Base-by-base conservation (phyloP, 53 echinoderm and acorn worm species). In the Patiria pectinifera region DNA sequence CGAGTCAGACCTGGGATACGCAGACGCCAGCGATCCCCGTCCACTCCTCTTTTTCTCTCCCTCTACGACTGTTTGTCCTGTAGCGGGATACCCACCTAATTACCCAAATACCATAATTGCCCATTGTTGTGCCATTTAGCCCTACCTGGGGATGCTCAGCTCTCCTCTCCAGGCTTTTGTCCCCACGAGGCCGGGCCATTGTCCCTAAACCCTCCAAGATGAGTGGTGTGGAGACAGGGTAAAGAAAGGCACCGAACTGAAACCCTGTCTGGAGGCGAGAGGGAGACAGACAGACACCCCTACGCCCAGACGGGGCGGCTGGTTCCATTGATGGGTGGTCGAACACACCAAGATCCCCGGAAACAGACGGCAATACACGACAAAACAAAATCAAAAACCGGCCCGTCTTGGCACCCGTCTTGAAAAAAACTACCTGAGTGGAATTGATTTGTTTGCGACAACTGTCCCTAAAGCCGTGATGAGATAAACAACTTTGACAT, bases 141-240 rank as follows among this genome's bases (percentile, higher is more conserved):
- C 53, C 53, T 8, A 53, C 53, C 53, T 53, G 35, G 61, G 18
- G 60, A 77, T 58, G 61, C 76, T 25, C 49, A 22, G 76, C 35
- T 60, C 18, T 21, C 24, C 19, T 16, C 62, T 7, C 62, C 87
- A 35, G 77, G 61, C 87, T 60, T 78, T 87, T 87, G 76, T 76
- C 60, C 87, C 25, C 35, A 53, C 59, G 78, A 53, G 87, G 60
- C 26, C 21, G 44, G 87, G 87, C 58, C 53, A 76, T 87, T 60
- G 76, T 44, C 78, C 87, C 60, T 4, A 69, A 25, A n/a, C 87
- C 59, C 87, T 87, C 87, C 87, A 87, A 87, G 71, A 77, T 87
- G 87, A 77, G 87, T 78, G 77, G 87, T 44, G 87, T 72, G 87
- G 87, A 87, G 87, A 87, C 87, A 87, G 87, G 61, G 7, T 46